Conservation (phyloP, 2,113 vertebrate species). For the Chiloscyllium plagiosum region DNA sequence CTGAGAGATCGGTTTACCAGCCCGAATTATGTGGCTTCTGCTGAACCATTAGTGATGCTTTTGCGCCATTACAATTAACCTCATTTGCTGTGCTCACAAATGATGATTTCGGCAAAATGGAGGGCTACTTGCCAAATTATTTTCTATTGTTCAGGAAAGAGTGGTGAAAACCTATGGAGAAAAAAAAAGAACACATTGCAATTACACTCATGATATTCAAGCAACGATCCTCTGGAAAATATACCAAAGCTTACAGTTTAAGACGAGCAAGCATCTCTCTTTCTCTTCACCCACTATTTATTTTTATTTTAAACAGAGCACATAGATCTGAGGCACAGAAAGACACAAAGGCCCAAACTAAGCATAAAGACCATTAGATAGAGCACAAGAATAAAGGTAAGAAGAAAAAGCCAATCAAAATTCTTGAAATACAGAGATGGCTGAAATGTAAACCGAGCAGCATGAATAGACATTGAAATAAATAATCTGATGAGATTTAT, state of each 20-base stretch:
- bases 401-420: background rate
- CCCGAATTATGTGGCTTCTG: background rate
- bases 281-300: background rate
- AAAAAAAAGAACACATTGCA: background rate
- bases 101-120: background rate
- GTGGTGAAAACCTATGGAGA: background rate
- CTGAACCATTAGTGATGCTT: background rate
- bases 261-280: background rate
- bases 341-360: background rate
- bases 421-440: background rate
- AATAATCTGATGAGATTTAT: background rate
- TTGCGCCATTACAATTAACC: background rate
- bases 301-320: background rate
- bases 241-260: background rate
- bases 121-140: background rate
- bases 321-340: background rate
- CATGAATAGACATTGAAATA: background rate
- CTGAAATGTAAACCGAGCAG: background rate
- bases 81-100: background rate
- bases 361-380: background rate
- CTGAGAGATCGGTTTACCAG: background rate
- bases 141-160: background rate
- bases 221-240: background rate
- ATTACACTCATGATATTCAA: background rate
- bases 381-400: background rate